Base-by-base conservation (phyloP, 2,888 invertebrate genomes). In the Chalcis sispes region DNA sequence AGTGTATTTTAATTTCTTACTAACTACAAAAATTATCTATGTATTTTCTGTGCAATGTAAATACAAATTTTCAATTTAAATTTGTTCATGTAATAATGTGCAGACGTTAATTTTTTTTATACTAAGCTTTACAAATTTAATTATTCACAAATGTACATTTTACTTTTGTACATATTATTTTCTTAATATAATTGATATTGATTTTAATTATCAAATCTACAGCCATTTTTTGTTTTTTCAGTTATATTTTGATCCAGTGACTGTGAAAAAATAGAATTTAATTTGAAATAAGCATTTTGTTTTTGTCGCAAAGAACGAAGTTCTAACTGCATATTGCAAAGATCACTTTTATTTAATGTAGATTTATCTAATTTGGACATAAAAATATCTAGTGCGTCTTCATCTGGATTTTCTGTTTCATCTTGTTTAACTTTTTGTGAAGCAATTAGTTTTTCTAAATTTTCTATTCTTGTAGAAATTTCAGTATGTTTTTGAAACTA, bases 381-480 rank as follows among this genome's bases (percentile, higher is more conserved):
- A 87, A 92, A 98, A 2, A 92, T 92, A 85, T 98, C 98, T 58
- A 98, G 88, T 0, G 94, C 94, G 85, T 97, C 96, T 56, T 90
- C 91, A 5, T 92, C 93, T 3, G 89, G 89, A 67, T 86, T 81
- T 3, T 81, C 80, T 4, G 73, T 72, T 29, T 76, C 79, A 25
- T 81, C 90, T 90, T 50, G 87, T 72, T 2, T 83, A 27, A 82
- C 91, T 90, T 82, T 90, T 89, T 85, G 83, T 42, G 86, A 83
- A 54, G 85, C 84, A 58, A 93, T 85, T 80, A 90, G 89, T 1
- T 84, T 83, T 81, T 95, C 93, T 5, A 95, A 90, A 23, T 91
- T 89, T 3, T 89, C 84, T 77, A 95, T 92, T 86, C 91, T 89
- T 65, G 87, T 83, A 1, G 87, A 79, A 5, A 93, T 82, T 32